Evolutionary conservation across 2,888 invertebrate species (phyloP).

Genomic region (Lasioglossum pauxillum): DNA sequence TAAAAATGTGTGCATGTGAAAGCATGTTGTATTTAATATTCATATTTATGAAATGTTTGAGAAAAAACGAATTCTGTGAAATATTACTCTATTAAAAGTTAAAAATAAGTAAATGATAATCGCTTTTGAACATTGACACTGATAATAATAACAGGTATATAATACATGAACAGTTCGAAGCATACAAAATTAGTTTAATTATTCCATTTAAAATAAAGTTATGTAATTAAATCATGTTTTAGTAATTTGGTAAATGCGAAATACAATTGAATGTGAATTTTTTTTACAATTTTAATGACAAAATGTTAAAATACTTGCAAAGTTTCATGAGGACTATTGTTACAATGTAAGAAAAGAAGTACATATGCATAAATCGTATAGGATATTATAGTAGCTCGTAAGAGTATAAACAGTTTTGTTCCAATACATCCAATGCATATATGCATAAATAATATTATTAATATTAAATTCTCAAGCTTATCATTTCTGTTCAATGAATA

Average conservation of each 20-base stretch:
- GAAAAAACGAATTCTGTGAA: conserved; percentile 1
- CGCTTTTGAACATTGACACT: neutral
- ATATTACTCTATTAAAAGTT: conserved; percentile 14
- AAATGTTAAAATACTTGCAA: conserved; percentile 26
- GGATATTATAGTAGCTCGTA: conserved; percentile 32
- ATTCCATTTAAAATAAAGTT: conserved; percentile 13
- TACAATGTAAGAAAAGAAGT: conserved; percentile 42
- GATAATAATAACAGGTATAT: neutral
- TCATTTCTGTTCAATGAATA: conserved; percentile 10
- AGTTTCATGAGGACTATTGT: conserved; percentile 28
- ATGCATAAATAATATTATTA: conserved; percentile 24
- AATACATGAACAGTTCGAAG: conserved; percentile 1
- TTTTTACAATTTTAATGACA: conserved; percentile 14
- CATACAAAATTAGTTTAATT: conserved; percentile 29
- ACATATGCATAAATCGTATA: conserved; percentile 42
- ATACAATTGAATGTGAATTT: conserved; percentile 12
- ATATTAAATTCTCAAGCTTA: conserved; percentile 33
- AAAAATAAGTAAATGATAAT: conserved; percentile 27
- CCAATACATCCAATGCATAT: conserved; percentile 31
- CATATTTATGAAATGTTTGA: neutral
- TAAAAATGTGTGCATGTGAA: neutral
- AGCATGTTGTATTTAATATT: neutral
- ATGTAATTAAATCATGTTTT: conserved; percentile 1
- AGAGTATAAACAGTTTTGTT: conserved; percentile 29
- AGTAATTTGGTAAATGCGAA: conserved; percentile 26